Percentiles rank a stretch among this genome's conserved stretches.
Evolutionary conservation across 2,888 invertebrate species (phyloP).

Genomic region (Drosophila anomelani): DNA sequence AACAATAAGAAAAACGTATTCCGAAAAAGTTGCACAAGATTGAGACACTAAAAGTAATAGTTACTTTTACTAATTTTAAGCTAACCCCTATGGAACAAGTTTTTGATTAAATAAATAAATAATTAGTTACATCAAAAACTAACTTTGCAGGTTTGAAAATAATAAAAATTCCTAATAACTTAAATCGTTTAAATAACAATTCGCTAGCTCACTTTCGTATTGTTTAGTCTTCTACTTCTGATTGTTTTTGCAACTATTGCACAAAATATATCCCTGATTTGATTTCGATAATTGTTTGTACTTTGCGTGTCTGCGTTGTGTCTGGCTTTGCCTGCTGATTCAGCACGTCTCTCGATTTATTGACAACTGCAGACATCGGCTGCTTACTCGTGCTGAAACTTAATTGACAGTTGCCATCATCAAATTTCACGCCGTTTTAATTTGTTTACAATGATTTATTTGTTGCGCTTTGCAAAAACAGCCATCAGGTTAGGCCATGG

Average conservation of each 20-base stretch:
- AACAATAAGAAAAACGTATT: neutral
- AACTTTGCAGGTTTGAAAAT: neutral
- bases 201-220: neutral
- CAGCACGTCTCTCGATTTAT: slow-evolving; percentile 9
- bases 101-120: no score
- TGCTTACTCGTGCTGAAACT: slow-evolving; percentile 17
- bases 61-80: no score
- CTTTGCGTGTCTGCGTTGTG: slow-evolving; percentile 28
- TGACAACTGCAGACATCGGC: slow-evolving; percentile 38
- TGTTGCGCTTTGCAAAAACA: slow-evolving; percentile 1
- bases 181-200: neutral
- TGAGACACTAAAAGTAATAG: neutral
- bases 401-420: slow-evolving; percentile 29
- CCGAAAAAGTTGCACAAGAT: neutral
- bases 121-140: neutral
- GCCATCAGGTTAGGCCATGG: no score
- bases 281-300: slow-evolving; percentile 3
- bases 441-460: slow-evolving; percentile 26
- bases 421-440: slow-evolving; percentile 13
- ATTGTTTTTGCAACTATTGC: neutral
- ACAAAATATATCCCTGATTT: slow-evolving; percentile 1
- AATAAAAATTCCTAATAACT: no score
- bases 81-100: no score
- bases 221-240: slow-evolving; percentile 18
- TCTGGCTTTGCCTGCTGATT: slow-evolving; percentile 15